Evolutionary conservation across 53 echinoderm and acorn worm species (phyloP).

Genomic region (Echinarachnius parma): DNA sequence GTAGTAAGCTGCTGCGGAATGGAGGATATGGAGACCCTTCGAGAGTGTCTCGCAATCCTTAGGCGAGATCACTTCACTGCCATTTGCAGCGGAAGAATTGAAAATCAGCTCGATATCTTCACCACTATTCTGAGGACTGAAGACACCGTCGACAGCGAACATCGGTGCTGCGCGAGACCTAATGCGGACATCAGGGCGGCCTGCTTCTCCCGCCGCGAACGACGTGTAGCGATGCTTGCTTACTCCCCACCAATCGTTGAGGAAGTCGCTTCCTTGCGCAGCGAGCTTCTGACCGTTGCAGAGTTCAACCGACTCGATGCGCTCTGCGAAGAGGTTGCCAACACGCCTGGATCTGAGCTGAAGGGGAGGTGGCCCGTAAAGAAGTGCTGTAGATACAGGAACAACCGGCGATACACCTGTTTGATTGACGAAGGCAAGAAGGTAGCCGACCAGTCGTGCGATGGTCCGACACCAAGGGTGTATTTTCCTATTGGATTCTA

Average conservation of each 20-base stretch:
- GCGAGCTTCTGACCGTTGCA: conserved; percentile 8
- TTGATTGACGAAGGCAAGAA: background rate
- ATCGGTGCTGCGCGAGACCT: conserved; percentile 26
- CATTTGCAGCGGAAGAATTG: background rate
- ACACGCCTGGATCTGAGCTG: background rate
- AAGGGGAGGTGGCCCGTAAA: conserved; percentile 23
- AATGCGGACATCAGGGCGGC: conserved; percentile 25
- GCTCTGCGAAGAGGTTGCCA: background rate
- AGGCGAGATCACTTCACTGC: conserved; percentile 12
- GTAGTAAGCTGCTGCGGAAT: conserved; percentile 14
- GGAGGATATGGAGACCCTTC: background rate
- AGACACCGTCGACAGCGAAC: conserved; percentile 1
- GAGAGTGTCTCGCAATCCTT: conserved; percentile 12
- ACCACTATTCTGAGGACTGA: conserved; percentile 2
- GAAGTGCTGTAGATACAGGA: conserved; percentile 15
- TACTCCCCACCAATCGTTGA: conserved; percentile 8
- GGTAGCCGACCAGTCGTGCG: conserved; percentile 23
- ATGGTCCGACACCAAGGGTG: conserved; percentile 10
- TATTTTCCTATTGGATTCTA: conserved; percentile 25
- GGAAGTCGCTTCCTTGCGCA: background rate
- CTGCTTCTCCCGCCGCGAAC: conserved; percentile 10
- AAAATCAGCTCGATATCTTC: conserved; percentile 3
- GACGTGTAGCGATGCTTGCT: conserved; percentile 17
- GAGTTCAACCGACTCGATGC: conserved; percentile 8
- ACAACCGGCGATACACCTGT: conserved; percentile 14